Evolutionary conservation across 2,888 invertebrate species (phyloP), one percentile per base, ranked within the genome.

Genomic region (Morpho achilles): DNA sequence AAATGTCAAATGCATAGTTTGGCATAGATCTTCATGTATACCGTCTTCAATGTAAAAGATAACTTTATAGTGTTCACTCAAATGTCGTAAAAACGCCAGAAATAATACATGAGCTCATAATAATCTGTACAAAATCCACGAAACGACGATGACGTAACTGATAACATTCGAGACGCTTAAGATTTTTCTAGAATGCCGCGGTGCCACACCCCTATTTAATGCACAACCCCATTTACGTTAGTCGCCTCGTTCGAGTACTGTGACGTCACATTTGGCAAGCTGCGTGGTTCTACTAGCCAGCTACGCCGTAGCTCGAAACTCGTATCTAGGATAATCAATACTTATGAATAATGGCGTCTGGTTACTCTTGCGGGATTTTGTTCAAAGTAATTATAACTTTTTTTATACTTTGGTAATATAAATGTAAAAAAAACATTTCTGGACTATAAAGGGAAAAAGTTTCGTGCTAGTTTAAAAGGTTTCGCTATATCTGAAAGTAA

Each of bases 291-390:
- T 43, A 52, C 55, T 47, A 52, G 48, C 50, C 44, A 51, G 56
- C 51, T 59, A 54, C 53, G 51, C 40, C 60, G 60, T 57, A 52
- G 54, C 57, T 56, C 50, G 40, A 59, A 32, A 32, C 53, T 54
- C 53, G 1, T 46, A 40, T 48, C 41, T 62, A 59, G 62, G 62
- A 59, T 62, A 59, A 60, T 64, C 60, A 62, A 62, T 64, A 64
- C 56, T 46, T 53, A 43, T 46, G 53, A 40, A 54, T 50, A 41
- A 43, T 39, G 46, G 46, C 22, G 46, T 40, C 46, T 32, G 4
- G 32, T 32, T 32, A 32, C 32, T 32, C 5, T 32, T 5, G 4
- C 32, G 32, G 32, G 32, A 32, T 32, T 32, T 32, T 32, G 32
- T 32, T 32, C 32, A 5, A 4, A 32, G 3, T 32, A 32, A 32